These are phyloP conservation scores for Melinopterus prodromus DNA, from an alignment of 2,888 invertebrate species.

Conservation along the genomic window DNA sequence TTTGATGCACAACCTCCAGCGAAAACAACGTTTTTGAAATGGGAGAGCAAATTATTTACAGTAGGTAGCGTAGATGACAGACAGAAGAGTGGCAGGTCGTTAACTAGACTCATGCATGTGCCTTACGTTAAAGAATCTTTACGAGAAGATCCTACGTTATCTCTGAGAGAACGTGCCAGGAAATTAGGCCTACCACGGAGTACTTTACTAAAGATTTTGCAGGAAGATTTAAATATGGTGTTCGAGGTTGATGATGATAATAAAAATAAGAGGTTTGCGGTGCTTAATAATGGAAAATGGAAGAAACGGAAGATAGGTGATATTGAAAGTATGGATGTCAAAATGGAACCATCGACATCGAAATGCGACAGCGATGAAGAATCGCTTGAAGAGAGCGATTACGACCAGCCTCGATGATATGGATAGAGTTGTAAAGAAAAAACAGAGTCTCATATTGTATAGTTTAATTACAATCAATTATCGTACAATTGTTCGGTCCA, in stretches of 20 bases:
- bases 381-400: slow-evolving; percentile 21
- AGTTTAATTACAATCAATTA: slow-evolving; percentile 40
- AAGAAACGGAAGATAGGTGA: slow-evolving; percentile 42
- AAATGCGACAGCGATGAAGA: slow-evolving; percentile 24
- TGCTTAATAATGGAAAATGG: slow-evolving; percentile 50
- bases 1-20: slow-evolving; percentile 59
- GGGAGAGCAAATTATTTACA: slow-evolving; percentile 60
- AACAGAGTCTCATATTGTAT: slow-evolving; percentile 18
- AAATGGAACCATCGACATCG: slow-evolving; percentile 35
- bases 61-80: slow-evolving; percentile 60
- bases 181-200: slow-evolving; percentile 58
- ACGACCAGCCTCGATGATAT: slow-evolving; percentile 8
- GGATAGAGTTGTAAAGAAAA: slow-evolving; percentile 8
- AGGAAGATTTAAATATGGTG: slow-evolving; percentile 55
- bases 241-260: slow-evolving; percentile 48
- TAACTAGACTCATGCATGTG: slow-evolving; percentile 52
- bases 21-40: slow-evolving; percentile 48
- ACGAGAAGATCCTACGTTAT: slow-evolving; percentile 56
- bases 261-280: slow-evolving; percentile 47
- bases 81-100: slow-evolving; percentile 59
- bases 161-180: slow-evolving; percentile 59
- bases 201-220: slow-evolving; percentile 59
- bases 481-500: slow-evolving; percentile 27
- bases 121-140: slow-evolving; percentile 58
- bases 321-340: slow-evolving; percentile 26